Conservation (phyloP, 2,113 vertebrate genomes). For the Oceanites oceanicus region DNA sequence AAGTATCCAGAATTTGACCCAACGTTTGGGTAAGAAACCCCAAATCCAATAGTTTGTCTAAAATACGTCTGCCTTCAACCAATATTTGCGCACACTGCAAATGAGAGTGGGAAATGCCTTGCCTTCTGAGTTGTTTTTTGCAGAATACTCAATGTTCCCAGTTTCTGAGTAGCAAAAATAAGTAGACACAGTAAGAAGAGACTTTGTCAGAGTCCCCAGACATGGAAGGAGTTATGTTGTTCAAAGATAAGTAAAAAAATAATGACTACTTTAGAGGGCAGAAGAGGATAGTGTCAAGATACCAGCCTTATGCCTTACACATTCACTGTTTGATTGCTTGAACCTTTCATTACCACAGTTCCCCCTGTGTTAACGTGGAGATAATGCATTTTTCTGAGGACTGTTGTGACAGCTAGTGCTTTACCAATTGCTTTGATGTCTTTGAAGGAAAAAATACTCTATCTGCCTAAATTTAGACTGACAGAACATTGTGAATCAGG, state of each 20-base stretch:
- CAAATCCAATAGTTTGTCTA: neutral
- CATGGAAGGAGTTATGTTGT: neutral
- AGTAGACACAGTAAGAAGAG: neutral
- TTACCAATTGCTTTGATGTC: slow-evolving; percentile 12
- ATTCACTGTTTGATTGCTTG: neutral
- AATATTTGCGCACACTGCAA: neutral
- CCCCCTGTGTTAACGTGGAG: neutral
- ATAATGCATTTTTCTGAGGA: slow-evolving; percentile 19
- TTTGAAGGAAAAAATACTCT: slow-evolving; percentile 29
- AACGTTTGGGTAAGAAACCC: neutral
- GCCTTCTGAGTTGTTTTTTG: neutral
- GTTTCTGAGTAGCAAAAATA: neutral
- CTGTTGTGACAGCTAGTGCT: slow-evolving; percentile 20
- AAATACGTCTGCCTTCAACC: neutral
- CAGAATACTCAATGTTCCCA: neutral
- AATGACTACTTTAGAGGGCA: neutral
- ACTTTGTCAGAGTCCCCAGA: neutral
- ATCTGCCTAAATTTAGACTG: slow-evolving; percentile 29
- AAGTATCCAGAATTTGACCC: neutral
- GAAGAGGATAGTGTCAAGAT: neutral
- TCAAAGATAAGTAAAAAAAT: neutral
- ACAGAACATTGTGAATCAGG: neutral
- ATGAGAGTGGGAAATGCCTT: neutral
- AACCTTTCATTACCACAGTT: slow-evolving; percentile 14
- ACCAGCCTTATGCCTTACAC: neutral